Conservation (phyloP, 2,797 vertebrate genomes). For the Mormyrops attenuatus region DNA sequence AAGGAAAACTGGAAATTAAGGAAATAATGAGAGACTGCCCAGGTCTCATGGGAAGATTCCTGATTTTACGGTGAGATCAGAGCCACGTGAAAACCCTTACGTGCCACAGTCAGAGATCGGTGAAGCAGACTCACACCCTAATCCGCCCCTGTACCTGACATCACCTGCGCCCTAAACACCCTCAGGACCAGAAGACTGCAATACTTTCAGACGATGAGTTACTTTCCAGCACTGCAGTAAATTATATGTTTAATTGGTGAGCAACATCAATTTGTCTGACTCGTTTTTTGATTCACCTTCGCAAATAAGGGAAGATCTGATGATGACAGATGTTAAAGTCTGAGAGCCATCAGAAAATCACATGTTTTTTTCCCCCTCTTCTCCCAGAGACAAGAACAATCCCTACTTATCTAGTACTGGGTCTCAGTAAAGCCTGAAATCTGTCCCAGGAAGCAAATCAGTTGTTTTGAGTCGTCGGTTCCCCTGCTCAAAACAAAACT, state of each 20-base stretch:
- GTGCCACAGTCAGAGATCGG: background rate
- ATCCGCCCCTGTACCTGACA: background rate
- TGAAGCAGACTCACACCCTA: background rate
- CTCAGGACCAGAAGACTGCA: background rate
- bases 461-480: background rate
- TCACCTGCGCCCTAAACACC: background rate
- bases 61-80: background rate
- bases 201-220: background rate
- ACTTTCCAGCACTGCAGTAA: background rate
- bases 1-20: background rate
- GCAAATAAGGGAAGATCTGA: conserved; percentile 28
- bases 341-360: conserved; percentile 12
- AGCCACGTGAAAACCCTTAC: background rate
- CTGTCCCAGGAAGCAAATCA: background rate
- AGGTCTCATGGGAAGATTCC: background rate
- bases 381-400: background rate
- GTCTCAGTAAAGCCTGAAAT: background rate
- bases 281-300: conserved; percentile 24
- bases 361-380: background rate
- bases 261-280: background rate
- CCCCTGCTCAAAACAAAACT: too few species aligned
- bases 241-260: conserved; percentile 16
- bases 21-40: background rate
- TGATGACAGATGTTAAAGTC: conserved; percentile 26
- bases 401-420: background rate